phyloP scores from a whole-genome alignment of 1,140 invertebrate genomes.

The Drosophila sp. region DNA sequence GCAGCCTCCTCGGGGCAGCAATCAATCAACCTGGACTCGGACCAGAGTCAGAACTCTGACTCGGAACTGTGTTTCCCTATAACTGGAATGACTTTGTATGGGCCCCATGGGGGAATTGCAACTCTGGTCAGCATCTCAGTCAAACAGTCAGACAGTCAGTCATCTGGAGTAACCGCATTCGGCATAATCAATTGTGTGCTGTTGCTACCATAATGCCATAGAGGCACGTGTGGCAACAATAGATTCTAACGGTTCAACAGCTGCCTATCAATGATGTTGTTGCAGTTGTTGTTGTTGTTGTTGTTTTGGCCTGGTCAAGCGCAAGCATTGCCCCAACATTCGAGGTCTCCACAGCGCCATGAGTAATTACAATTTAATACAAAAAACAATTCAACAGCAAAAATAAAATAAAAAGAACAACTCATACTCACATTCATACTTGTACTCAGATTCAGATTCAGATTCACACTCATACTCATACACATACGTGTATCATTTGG shows the following conservation, averaged over 20 bases:
- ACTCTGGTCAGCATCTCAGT: constrained; percentile 35
- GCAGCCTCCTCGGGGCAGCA: constrained; percentile 38
- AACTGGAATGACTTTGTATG: constrained; percentile 55
- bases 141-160: too few relatives aligned
- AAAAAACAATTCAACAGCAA: constrained; percentile 52
- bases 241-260: constrained; percentile 68
- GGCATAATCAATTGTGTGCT: constrained; percentile 77
- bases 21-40: constrained; percentile 65
- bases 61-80: constrained; percentile 43
- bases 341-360: constrained; percentile 27
- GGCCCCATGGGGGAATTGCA: constrained; percentile 71
- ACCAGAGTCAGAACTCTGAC: neutral
- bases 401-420: constrained; percentile 64
- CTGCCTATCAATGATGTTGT: constrained; percentile 30
- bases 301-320: constrained; percentile 20
- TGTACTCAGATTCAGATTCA: too few relatives aligned
- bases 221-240: constrained; percentile 60
- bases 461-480: constrained; percentile 14
- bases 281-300: constrained; percentile 37
- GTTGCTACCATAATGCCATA: constrained; percentile 54
- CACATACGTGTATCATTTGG: constrained; percentile 56
- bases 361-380: constrained; percentile 79
- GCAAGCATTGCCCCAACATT: constrained; percentile 14
- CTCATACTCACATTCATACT: constrained; percentile 47
- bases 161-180: constrained; percentile 74